Conservation (phyloP, 2,113 vertebrate genomes). For the Pteruthius melanotis region DNA sequence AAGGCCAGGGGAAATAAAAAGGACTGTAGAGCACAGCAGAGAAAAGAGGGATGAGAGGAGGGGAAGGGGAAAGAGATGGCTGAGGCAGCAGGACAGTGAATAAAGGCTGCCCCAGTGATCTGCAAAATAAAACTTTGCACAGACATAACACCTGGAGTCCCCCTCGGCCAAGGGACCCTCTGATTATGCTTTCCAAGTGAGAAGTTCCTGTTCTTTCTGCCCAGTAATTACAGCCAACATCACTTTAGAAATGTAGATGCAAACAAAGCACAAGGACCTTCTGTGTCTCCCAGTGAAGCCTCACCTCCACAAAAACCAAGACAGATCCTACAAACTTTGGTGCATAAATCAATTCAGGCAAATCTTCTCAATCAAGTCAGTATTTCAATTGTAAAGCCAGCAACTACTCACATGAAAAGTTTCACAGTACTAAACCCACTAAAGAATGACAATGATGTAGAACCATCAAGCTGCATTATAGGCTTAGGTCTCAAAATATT, state of each 20-base stretch:
- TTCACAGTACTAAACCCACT: not conserved
- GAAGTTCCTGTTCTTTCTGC: not conserved
- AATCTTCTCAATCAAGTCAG: not conserved
- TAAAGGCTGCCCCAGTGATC: not conserved
- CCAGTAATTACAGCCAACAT: not conserved
- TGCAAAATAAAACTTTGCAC: not conserved
- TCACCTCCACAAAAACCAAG: not conserved
- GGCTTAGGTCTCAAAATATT: not conserved
- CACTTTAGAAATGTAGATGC: not conserved
- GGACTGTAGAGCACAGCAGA: not conserved
- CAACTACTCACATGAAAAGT: not conserved
- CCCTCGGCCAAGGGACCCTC: not conserved
- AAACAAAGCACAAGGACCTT: not conserved
- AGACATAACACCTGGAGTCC: not conserved
- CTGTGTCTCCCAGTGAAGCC: not conserved
- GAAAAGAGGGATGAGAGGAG: not conserved
- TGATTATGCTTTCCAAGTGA: not conserved
- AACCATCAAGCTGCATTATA: not conserved
- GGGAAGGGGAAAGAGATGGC: not conserved
- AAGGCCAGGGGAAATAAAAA: not conserved
- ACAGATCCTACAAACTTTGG: not conserved
- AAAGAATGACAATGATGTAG: not conserved
- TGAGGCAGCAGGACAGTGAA: not conserved
- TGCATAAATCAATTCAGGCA: not conserved
- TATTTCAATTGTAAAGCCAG: not conserved